phyloP scores from a whole-genome alignment of 2,797 vertebrate genomes.

The Nothura maculosa region DNA sequence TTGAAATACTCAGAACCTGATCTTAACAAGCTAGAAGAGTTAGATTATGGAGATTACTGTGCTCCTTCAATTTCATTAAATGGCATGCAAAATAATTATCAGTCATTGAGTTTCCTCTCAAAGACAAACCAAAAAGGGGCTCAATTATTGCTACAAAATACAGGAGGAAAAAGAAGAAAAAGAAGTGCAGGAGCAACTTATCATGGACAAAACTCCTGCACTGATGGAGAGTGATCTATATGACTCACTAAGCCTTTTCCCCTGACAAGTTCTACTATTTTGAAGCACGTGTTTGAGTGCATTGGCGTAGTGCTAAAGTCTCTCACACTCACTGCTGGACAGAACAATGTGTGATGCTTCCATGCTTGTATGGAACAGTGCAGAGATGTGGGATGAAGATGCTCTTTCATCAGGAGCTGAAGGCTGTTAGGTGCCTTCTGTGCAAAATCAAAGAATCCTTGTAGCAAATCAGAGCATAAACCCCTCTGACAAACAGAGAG shows the following conservation, averaged over 20 bases:
- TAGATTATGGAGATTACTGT: constrained; percentile 34
- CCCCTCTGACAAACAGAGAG: neutral
- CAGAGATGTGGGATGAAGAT: neutral
- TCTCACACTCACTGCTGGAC: neutral
- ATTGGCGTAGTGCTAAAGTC: neutral
- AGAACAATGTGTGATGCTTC: neutral
- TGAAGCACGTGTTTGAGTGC: neutral
- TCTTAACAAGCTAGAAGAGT: constrained; percentile 49
- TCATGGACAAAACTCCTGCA: rapidly evolving
- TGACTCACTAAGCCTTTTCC: neutral
- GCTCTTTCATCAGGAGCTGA: neutral
- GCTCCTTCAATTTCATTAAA: constrained; percentile 48
- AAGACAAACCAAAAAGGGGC: constrained; percentile 21
- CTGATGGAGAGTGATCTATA: neutral
- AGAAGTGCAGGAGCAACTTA: rapidly evolving
- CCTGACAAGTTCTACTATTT: neutral
- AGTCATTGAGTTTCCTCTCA: constrained; percentile 14
- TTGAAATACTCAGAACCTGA: constrained; percentile 1
- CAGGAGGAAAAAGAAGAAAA: neutral
- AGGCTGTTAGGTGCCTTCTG: neutral
- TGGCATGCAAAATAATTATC: constrained; percentile 32
- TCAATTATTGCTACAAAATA: constrained; percentile 10
- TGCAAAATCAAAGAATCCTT: neutral
- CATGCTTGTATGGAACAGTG: neutral
- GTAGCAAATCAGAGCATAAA: neutral